Conservation (phyloP, 2,888 invertebrate species). For the Conistra vaccinii region DNA sequence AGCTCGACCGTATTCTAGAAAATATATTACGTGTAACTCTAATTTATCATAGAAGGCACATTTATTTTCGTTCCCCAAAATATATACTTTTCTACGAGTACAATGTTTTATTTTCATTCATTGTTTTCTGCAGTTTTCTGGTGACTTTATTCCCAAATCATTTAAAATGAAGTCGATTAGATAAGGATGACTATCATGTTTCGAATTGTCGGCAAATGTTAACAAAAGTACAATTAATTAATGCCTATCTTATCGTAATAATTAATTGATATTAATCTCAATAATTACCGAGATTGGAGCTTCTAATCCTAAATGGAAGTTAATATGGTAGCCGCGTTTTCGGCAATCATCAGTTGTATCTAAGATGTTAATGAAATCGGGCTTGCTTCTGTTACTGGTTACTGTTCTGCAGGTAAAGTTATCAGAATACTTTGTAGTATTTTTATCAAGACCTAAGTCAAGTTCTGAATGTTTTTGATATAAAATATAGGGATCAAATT, state of each 20-base stretch:
- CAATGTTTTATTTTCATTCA: background rate
- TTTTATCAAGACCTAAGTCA: background rate
- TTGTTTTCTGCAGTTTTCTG: background rate
- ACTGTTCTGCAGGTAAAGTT: slow-evolving; percentile 75
- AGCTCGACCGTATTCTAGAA: background rate
- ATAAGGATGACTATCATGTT: slow-evolving; percentile 13
- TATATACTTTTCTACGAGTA: background rate
- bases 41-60: background rate
- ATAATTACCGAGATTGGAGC: slow-evolving; percentile 49
- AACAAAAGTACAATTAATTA: slow-evolving; percentile 14
- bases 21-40: background rate
- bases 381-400: slow-evolving; percentile 70
- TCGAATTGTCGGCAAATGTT: slow-evolving; percentile 43
- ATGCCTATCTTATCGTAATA: slow-evolving; percentile 42
- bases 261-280: slow-evolving; percentile 47
- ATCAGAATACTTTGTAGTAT: background rate
- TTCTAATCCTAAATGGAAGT: slow-evolving; percentile 36
- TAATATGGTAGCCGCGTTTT: slow-evolving; percentile 36
- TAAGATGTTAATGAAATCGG: slow-evolving; percentile 75
- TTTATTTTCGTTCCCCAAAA: background rate
- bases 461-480: background rate
- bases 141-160: slow-evolving; percentile 11
- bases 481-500: background rate
- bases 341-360: slow-evolving; percentile 65
- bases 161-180: slow-evolving; percentile 27